Conservation (phyloP, 1,140 invertebrate genomes). For the Drosophila kohkoa region DNA sequence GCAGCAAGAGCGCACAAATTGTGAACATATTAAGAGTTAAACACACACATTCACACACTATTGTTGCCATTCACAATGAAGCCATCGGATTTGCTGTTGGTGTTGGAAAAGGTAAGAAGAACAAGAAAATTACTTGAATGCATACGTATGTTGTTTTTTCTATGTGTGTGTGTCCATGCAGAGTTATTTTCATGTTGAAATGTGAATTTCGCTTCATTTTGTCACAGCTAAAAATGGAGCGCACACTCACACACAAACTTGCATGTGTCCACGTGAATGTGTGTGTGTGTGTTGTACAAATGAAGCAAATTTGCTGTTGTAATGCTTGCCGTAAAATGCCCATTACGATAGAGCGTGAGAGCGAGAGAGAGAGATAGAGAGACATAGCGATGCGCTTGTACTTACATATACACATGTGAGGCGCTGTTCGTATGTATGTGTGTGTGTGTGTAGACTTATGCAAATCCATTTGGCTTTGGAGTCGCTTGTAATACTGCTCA, state of each 20-base stretch:
- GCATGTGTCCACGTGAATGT: slow-evolving; percentile 1
- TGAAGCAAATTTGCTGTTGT: slow-evolving; percentile 57
- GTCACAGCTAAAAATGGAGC: slow-evolving; percentile 74
- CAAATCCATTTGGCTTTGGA: slow-evolving; percentile 74
- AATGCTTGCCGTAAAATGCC: slow-evolving; percentile 70
- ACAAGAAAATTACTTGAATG: neutral
- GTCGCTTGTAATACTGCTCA: slow-evolving; percentile 36
- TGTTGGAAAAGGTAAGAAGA: slow-evolving; percentile 79
- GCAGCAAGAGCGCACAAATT: slow-evolving; percentile 15
- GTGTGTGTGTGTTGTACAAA: slow-evolving; percentile 38
- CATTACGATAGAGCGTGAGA: slow-evolving; percentile 66
- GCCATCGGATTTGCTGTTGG: slow-evolving; percentile 79
- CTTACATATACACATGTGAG: slow-evolving; percentile 12
- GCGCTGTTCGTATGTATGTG: slow-evolving; percentile 27
- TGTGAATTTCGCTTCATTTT: slow-evolving; percentile 25
- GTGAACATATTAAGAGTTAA: slow-evolving; percentile 7
- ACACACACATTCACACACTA: slow-evolving; percentile 4
- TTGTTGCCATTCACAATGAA: slow-evolving; percentile 61
- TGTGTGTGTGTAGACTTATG: slow-evolving; percentile 66
- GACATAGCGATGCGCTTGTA: neutral
- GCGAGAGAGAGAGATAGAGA: neutral
- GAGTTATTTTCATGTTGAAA: slow-evolving; percentile 36
- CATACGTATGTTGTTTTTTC: slow-evolving; percentile 4
- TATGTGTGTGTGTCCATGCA: neutral
- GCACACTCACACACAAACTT: neutral